Conservation (phyloP, 2,888 invertebrate species). For the Cryptophagus acutangulus region DNA sequence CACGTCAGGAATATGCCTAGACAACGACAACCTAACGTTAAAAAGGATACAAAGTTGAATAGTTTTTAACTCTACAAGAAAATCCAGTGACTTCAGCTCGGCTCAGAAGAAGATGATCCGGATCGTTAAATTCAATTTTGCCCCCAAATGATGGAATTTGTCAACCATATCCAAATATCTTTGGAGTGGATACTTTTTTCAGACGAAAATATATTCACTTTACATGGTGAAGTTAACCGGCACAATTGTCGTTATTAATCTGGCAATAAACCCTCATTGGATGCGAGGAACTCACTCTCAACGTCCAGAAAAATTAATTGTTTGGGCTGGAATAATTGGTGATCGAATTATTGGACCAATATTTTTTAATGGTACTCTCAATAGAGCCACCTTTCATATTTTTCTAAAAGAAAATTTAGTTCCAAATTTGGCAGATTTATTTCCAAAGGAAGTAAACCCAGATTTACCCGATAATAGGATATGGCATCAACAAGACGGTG, state of each 20-base stretch:
- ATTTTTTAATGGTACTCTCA: constrained; percentile 2
- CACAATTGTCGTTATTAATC: constrained; percentile 6
- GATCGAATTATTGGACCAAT: neutral
- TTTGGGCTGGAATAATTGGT: neutral
- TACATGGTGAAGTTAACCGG: constrained; percentile 5
- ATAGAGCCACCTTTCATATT: neutral
- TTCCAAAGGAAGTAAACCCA: too few species aligned
- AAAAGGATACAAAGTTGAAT: neutral
- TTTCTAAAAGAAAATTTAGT: neutral
- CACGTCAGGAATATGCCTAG: neutral
- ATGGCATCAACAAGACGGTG: constrained; percentile 1
- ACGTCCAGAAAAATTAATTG: neutral
- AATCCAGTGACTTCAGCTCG: neutral
- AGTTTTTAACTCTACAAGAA: neutral
- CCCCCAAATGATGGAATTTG: neutral
- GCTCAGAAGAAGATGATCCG: neutral
- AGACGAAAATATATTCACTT: constrained; percentile 1
- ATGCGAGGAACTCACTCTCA: neutral
- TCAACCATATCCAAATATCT: neutral
- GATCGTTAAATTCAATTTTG: neutral
- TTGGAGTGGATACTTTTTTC: neutral
- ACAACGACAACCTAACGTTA: neutral
- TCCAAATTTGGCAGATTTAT: too few species aligned
- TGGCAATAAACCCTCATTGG: constrained; percentile 1
- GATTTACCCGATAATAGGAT: neutral